Evolutionary conservation across 2,113 vertebrate genomes (phyloP), one percentile per base, ranked within the genome.

Genomic region (Sprattus sprattus): DNA sequence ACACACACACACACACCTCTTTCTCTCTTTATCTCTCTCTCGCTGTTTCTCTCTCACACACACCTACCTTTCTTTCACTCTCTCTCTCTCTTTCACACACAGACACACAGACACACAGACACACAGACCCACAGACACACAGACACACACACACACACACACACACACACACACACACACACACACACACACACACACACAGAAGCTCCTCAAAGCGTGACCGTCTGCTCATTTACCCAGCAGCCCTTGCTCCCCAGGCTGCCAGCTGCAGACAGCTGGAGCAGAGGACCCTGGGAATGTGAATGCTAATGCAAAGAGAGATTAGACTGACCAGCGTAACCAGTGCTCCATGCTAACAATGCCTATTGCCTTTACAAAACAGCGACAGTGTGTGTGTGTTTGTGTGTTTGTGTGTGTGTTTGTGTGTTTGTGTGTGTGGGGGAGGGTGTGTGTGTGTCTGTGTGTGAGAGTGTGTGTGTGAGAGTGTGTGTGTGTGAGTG

Each of bases 151-250:
- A 64, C 57, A 64, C 18, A 64, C 13, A 60, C 64, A 25, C 64
- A n/a, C 64, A 67, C 64, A 67, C 64, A 28, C 64, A 67, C 25
- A 10, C 64, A 28, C 64, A 28, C 64, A 28, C 64, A 67, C 10
- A 10, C 16, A n/a, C 16, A n/a, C 16, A n/a, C 16, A 4, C 57
- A n/a, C 57, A 64, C 57, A 64, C 57, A 64, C 57, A 64, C 18
- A 64, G 46, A 20, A 64, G n/a, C 10, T 28, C n/a, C n/a, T 67
- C n/a, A 67, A 25, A 67, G 64, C 25, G 6, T 67, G 64, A 67
- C 64, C n/a, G 25, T 67, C 64, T 67, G 64, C 64, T 67, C n/a
- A 67, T 67, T 25, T 67, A 67, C 25, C 64, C 64, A 67, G n/a
- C 28, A 28, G 25, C 10, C 25, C 64, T n/a, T n/a, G 6, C 64